These are phyloP conservation scores for Dryobota labecula DNA, from an alignment of 2,888 invertebrate species.

Conservation along the genomic window DNA sequence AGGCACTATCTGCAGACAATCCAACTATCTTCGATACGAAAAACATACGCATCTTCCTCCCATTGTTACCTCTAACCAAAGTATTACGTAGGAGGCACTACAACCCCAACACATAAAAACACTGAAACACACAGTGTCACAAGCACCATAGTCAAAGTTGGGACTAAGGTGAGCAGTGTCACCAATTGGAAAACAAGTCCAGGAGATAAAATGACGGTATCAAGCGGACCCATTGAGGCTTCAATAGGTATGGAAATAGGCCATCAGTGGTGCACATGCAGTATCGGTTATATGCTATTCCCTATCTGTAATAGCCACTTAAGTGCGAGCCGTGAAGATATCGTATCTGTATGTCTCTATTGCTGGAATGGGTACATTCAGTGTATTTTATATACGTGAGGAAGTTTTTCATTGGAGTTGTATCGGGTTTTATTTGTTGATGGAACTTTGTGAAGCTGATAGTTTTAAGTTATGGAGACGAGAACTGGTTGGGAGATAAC, in stretches of 20 bases:
- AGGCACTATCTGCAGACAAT: slow-evolving; percentile 61
- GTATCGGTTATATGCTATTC: slow-evolving; percentile 75
- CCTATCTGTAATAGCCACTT: slow-evolving; percentile 80
- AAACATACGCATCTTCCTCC: slow-evolving; percentile 64
- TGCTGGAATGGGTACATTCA: slow-evolving; percentile 68
- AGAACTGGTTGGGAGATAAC: slow-evolving; percentile 30
- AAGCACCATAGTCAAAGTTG: slow-evolving; percentile 3
- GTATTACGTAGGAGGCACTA: slow-evolving; percentile 65
- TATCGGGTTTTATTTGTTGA: slow-evolving; percentile 60
- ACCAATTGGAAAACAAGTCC: slow-evolving; percentile 62
- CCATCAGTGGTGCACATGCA: slow-evolving; percentile 78
- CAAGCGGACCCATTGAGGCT: slow-evolving; percentile 72
- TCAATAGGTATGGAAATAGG: slow-evolving; percentile 81
- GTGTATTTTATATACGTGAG: slow-evolving; percentile 62
- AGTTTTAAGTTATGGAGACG: slow-evolving; percentile 42
- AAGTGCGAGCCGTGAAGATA: slow-evolving; percentile 76
- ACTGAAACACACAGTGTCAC: slow-evolving; percentile 49
- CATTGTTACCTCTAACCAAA: slow-evolving; percentile 67
- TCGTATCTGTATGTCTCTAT: slow-evolving; percentile 80
- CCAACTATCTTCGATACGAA: slow-evolving; percentile 64
- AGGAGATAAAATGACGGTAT: slow-evolving; percentile 66
- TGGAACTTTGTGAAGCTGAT: slow-evolving; percentile 45
- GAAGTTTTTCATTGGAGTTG: slow-evolving; percentile 64
- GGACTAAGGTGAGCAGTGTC: slow-evolving; percentile 35
- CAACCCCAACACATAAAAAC: slow-evolving; percentile 21